phyloP scores from a whole-genome alignment of 2,797 vertebrate genomes.

The Etheostoma perlongum region DNA sequence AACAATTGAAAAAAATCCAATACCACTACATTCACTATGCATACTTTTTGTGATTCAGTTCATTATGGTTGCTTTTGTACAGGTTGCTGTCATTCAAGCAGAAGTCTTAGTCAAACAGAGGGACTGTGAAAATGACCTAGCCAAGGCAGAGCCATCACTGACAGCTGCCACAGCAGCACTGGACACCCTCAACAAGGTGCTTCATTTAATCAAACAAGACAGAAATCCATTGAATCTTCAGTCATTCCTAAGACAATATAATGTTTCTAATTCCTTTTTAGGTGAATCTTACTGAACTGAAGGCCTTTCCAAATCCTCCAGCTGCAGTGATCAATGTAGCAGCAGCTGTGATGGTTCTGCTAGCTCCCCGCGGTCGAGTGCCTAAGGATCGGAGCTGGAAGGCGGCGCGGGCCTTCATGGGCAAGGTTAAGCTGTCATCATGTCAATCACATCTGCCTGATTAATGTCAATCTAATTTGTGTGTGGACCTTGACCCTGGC shows the following conservation, averaged over 20 bases:
- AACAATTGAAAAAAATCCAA: no score
- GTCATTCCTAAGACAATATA: constrained; percentile 5
- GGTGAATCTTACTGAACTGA: constrained; percentile 91
- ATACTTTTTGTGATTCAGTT: neutral
- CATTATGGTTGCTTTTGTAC: constrained; percentile 30
- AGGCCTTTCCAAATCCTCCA: constrained; percentile 88
- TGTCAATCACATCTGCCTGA: constrained; percentile 77
- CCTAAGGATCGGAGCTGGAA: constrained; percentile 90
- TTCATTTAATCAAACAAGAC: constrained; percentile 6
- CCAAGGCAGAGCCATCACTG: constrained; percentile 89
- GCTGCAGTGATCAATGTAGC: constrained; percentile 87
- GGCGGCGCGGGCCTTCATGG: constrained; percentile 87
- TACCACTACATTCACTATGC: neutral
- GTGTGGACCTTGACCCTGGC: constrained; percentile 79
- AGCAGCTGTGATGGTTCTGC: constrained; percentile 89
- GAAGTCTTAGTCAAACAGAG: constrained; percentile 87
- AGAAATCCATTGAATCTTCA: constrained; percentile 1
- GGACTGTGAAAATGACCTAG: constrained; percentile 88
- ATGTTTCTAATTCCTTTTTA: constrained; percentile 59
- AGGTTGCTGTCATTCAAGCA: constrained; percentile 87
- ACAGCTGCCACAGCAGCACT: constrained; percentile 86
- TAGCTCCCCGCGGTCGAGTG: constrained; percentile 83
- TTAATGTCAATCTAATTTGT: constrained; percentile 82
- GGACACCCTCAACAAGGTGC: constrained; percentile 90
- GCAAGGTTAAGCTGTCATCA: constrained; percentile 88